Conservation (phyloP, 2,888 invertebrate species). For the Machimus atricapillus region DNA sequence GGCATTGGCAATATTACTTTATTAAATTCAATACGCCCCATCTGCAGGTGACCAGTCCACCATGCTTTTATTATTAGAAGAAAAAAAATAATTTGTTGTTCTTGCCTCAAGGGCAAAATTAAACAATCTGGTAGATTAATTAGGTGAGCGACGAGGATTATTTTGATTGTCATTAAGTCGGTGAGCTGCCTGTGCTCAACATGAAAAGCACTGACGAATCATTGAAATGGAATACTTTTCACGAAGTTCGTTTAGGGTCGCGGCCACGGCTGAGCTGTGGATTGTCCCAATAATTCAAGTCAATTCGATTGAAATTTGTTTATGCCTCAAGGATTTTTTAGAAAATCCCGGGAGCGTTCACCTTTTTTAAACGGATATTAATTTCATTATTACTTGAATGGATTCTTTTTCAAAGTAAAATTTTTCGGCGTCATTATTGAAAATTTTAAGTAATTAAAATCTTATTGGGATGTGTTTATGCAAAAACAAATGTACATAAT, state of each 20-base stretch:
- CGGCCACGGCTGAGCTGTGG: background rate
- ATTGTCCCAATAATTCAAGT: background rate
- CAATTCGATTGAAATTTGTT: background rate
- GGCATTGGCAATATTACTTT: background rate
- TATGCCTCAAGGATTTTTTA: background rate
- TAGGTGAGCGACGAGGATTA: background rate
- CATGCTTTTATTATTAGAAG: too few species aligned
- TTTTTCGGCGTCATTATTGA: background rate
- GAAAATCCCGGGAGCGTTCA: background rate
- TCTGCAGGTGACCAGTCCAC: too few species aligned
- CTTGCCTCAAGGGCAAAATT: background rate
- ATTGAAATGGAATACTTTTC: background rate
- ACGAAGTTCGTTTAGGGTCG: background rate
- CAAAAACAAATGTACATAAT: background rate
- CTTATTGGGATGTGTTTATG: background rate
- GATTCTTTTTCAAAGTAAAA: background rate
- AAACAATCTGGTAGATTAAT: background rate
- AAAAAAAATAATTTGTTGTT: background rate
- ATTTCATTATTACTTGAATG: background rate
- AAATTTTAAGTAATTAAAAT: background rate
- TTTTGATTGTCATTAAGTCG: background rate
- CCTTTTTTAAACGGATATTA: background rate
- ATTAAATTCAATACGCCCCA: background rate
- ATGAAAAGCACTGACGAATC: background rate
- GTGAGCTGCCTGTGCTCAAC: background rate